phyloP scores from a whole-genome alignment of 2,888 invertebrate genomes.

The Notodonta ziczac region DNA sequence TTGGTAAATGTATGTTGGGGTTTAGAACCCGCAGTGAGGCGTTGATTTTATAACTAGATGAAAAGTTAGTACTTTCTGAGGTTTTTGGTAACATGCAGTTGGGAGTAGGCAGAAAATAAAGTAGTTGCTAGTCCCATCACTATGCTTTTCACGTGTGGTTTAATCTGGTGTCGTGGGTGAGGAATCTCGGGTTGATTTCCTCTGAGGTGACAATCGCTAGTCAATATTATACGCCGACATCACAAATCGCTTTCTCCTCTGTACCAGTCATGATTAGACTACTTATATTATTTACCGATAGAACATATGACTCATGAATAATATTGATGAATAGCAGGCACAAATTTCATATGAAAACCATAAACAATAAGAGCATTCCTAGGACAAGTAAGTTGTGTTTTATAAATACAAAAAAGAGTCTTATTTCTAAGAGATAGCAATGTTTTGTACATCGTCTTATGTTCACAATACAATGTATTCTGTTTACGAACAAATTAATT shows the following conservation, averaged over 20 bases:
- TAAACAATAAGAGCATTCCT: not conserved
- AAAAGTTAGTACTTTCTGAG: no score
- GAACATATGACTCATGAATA: slow-evolving; percentile 4
- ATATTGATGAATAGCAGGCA: no score
- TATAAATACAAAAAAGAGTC: not conserved
- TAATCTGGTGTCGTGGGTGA: slow-evolving; percentile 48
- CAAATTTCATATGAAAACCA: no score
- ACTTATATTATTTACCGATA: slow-evolving; percentile 21
- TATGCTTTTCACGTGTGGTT: slow-evolving; percentile 23
- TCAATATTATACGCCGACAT: slow-evolving; percentile 75
- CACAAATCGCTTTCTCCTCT: slow-evolving; percentile 52
- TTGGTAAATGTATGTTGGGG: no score
- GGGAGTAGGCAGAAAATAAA: no score
- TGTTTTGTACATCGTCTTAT: not conserved
- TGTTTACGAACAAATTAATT: not conserved
- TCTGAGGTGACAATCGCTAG: slow-evolving; percentile 75
- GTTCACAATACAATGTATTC: not conserved
- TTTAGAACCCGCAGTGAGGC: no score
- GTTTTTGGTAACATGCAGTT: not conserved
- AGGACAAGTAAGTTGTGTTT: not conserved
- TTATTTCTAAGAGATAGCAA: not conserved
- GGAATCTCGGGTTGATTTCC: slow-evolving; percentile 69
- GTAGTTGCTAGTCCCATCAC: no score
- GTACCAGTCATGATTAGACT: slow-evolving; percentile 17
- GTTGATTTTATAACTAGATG: no score